Conservation (phyloP, 2,113 vertebrate genomes). For the Microcebus griseorufus region DNA sequence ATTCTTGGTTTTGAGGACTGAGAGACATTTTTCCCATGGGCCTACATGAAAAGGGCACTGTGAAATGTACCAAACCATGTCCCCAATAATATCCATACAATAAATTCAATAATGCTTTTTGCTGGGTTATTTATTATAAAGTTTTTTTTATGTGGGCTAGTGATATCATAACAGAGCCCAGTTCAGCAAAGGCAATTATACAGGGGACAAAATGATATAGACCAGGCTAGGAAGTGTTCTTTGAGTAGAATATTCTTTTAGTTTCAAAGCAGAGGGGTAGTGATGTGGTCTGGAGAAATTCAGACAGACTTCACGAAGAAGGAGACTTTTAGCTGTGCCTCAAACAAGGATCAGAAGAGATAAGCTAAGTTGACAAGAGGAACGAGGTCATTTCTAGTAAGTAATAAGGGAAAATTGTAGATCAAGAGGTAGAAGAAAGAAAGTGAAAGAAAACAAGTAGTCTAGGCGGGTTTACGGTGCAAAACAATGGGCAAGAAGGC, state of each 20-base stretch:
- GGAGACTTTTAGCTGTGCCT: not conserved
- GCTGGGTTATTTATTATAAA: not conserved
- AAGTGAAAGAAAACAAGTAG: not conserved
- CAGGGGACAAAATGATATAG: not conserved
- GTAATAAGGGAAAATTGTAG: not conserved
- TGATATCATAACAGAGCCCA: not conserved
- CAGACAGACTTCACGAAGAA: not conserved
- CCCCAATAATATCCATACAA: not conserved
- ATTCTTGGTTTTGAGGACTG: slow-evolving; percentile 49
- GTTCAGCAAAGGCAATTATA: slow-evolving; percentile 14
- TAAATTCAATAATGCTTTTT: not conserved
- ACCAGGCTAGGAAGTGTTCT: not conserved
- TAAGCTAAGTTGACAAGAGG: not conserved
- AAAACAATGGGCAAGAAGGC: not conserved
- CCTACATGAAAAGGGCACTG: not conserved
- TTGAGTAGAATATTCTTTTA: not conserved
- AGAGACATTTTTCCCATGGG: slow-evolving; percentile 55
- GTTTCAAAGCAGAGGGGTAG: not conserved
- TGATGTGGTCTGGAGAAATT: not conserved
- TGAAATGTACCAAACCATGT: slow-evolving; percentile 24
- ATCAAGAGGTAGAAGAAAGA: not conserved
- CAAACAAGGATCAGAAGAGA: not conserved
- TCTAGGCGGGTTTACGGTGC: not conserved
- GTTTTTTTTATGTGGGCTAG: not conserved
- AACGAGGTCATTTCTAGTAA: not conserved